Percentiles rank a stretch among this genome's conserved stretches.
Evolutionary conservation across 2,888 invertebrate species (phyloP).

Genomic region (Drosophila yooni): DNA sequence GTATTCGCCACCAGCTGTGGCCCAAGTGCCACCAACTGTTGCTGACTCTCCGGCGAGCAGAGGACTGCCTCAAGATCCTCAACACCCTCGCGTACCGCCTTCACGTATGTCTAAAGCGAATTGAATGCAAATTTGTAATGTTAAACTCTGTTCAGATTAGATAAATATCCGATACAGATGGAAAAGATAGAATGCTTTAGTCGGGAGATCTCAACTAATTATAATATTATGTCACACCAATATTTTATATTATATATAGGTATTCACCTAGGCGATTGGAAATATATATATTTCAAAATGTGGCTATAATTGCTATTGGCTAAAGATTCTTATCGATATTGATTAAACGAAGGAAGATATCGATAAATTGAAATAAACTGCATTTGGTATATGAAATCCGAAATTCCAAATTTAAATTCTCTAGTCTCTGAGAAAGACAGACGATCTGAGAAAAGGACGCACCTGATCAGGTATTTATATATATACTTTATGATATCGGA

Average conservation of each 20-base stretch:
- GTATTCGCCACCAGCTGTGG: conserved; percentile 91
- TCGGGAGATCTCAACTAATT: neutral
- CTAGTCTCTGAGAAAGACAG: neutral
- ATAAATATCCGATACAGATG: neutral
- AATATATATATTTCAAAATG: neutral
- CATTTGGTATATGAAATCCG: no score
- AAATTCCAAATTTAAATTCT: neutral
- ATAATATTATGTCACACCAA: neutral
- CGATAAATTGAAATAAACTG: no score
- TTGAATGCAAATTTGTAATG: neutral
- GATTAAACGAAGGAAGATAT: no score
- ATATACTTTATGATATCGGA: neutral
- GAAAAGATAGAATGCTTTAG: neutral
- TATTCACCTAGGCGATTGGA: no score
- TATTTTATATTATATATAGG: neutral
- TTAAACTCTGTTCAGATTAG: neutral
- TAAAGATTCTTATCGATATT: no score
- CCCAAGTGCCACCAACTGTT: conserved; percentile 88
- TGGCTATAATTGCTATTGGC: neutral
- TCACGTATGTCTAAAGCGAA: conserved; percentile 88
- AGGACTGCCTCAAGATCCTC: conserved; percentile 91
- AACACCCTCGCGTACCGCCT: conserved; percentile 88
- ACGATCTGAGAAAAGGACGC: no score
- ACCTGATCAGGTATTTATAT: neutral
- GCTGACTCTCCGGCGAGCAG: conserved; percentile 87